Evolutionary conservation across 2,797 vertebrate species (phyloP).

Genomic region (Lutjanus argentimaculatus): DNA sequence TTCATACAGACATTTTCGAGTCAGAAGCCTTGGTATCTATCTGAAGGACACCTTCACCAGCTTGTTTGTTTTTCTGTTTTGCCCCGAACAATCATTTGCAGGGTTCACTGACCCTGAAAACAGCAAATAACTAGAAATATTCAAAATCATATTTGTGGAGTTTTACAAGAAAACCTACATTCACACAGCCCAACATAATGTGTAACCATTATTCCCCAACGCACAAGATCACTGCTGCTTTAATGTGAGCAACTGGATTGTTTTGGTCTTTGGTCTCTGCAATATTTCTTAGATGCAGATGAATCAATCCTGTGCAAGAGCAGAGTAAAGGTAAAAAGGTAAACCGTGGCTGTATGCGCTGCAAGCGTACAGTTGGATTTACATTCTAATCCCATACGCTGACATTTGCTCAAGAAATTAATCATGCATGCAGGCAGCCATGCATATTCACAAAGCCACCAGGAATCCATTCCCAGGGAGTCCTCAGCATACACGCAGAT

Average conservation of each 20-base stretch:
- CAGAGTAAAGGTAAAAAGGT: slow-evolving; percentile 21
- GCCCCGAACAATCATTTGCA: background rate
- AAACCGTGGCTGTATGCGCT: slow-evolving; percentile 11
- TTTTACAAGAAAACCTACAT: background rate
- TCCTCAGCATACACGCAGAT: slow-evolving; percentile 46
- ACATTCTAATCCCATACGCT: slow-evolving; percentile 69
- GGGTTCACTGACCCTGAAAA: background rate
- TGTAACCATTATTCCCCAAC: background rate
- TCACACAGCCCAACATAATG: background rate
- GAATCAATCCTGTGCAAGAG: slow-evolving; percentile 12
- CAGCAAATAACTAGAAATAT: background rate
- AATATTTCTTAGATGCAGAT: background rate
- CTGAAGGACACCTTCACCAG: background rate
- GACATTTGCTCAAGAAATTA: slow-evolving; percentile 75
- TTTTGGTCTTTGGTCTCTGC: background rate
- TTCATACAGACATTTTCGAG: slow-evolving; percentile 6
- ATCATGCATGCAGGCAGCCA: slow-evolving; percentile 69
- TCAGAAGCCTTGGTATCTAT: background rate
- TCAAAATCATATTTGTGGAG: background rate
- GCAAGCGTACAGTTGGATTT: slow-evolving; percentile 53
- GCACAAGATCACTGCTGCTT: background rate
- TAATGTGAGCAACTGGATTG: background rate
- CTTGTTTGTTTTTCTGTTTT: background rate
- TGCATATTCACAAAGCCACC: slow-evolving; percentile 76
- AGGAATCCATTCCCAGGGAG: slow-evolving; percentile 54